Percentiles rank a stretch among this genome's conserved stretches.
These are phyloP conservation scores for Xenotilapia leptura DNA, from an alignment of 2,113 vertebrate species.

Conservation along the genomic window DNA sequence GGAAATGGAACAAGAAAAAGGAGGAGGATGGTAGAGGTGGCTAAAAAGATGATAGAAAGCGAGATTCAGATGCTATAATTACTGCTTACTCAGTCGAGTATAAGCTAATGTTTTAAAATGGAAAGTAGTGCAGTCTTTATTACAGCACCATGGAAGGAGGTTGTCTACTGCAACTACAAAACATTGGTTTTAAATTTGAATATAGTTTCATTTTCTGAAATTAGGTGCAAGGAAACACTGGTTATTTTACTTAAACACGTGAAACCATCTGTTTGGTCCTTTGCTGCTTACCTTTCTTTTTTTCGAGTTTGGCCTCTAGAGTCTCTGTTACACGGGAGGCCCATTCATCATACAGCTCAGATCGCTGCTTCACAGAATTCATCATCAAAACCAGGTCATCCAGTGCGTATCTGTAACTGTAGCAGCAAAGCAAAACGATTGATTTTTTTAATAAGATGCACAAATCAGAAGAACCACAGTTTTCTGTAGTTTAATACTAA, in stretches of 20 bases:
- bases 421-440: not conserved
- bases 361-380: constrained; percentile 80
- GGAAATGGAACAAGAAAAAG: not conserved
- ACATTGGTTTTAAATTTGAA: not conserved
- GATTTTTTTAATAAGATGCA: not conserved
- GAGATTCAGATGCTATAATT: not conserved
- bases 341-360: constrained; percentile 88
- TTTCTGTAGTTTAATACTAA: not conserved
- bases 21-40: not conserved
- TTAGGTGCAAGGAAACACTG: not conserved
- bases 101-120: not conserved
- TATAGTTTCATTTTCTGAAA: not conserved
- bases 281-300: constrained; percentile 80
- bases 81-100: not conserved
- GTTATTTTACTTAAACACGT: not conserved
- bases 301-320: constrained; percentile 85
- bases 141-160: not conserved
- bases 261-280: not conserved
- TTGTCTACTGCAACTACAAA: not conserved
- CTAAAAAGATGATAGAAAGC: not conserved
- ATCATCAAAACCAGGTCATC: constrained; percentile 93
- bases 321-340: constrained; percentile 79
- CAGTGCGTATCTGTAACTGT: constrained; percentile 86
- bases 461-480: not conserved
- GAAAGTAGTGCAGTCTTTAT: not conserved